These are phyloP conservation scores for Kryptolebias ocellatus DNA, from an alignment of 2,797 vertebrate species.

Conservation along the genomic window DNA sequence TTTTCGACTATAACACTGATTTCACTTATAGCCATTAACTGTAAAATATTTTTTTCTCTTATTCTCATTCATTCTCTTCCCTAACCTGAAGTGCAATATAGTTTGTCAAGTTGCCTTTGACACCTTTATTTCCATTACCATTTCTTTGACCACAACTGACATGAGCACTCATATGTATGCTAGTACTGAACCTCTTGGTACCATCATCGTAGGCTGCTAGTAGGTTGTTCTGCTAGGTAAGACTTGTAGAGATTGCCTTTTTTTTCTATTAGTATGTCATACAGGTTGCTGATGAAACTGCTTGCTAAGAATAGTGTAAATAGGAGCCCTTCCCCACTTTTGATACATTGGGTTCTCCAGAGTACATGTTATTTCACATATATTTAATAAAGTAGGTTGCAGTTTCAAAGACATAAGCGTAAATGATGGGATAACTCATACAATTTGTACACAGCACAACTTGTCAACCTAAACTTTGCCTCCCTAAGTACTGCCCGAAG, in stretches of 20 bases:
- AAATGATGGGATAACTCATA: constrained; percentile 63
- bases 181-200: constrained; percentile 8
- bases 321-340: not conserved
- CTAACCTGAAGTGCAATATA: constrained; percentile 20
- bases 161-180: constrained; percentile 14
- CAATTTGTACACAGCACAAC: constrained; percentile 51
- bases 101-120: constrained; percentile 32
- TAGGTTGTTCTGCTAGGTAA: not conserved
- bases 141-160: not conserved
- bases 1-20: constrained; percentile 17
- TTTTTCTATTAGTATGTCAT: constrained; percentile 3
- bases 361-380: constrained; percentile 11
- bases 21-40: constrained; percentile 13
- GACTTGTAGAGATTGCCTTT: not conserved
- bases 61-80: not conserved
- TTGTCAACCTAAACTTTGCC: constrained; percentile 41
- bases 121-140: constrained; percentile 34
- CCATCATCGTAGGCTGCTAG: constrained; percentile 5
- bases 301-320: not conserved
- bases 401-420: constrained; percentile 65
- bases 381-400: constrained; percentile 31
- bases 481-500: constrained; percentile 63
- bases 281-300: not conserved
- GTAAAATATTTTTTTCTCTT: constrained; percentile 12
- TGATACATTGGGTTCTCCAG: constrained; percentile 4